phyloP scores from a whole-genome alignment of 1,140 invertebrate genomes.

The Belonocnema kinseyi region DNA sequence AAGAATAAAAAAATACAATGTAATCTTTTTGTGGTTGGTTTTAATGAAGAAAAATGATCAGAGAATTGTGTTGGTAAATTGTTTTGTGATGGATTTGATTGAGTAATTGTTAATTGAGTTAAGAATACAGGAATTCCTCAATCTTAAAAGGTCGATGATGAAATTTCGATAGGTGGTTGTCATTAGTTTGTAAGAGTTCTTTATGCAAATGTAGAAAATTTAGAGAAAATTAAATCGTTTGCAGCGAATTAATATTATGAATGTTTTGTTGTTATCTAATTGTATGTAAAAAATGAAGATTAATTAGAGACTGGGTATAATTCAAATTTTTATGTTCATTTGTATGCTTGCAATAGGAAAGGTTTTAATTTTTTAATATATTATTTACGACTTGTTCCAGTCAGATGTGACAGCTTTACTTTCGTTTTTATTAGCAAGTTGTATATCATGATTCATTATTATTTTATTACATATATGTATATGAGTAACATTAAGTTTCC shows the following conservation, averaged over 20 bases:
- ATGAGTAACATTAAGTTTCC: constrained; percentile 10
- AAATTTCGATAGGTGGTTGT: too few relatives aligned
- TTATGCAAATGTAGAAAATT: too few relatives aligned
- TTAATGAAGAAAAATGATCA: neutral
- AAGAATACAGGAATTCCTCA: too few relatives aligned
- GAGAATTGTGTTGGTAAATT: neutral
- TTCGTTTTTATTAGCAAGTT: constrained; percentile 22
- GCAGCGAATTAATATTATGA: too few relatives aligned
- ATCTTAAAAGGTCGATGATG: too few relatives aligned
- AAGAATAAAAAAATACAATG: neutral
- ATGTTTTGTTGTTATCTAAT: too few relatives aligned
- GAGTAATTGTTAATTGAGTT: too few relatives aligned
- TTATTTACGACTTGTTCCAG: constrained; percentile 14
- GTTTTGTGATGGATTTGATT: neutral
- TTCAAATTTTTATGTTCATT: neutral
- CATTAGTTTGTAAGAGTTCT: too few relatives aligned
- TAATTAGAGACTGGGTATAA: too few relatives aligned
- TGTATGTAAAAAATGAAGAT: too few relatives aligned
- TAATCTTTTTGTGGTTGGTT: constrained; percentile 5
- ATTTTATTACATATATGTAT: neutral
- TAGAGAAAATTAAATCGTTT: too few relatives aligned
- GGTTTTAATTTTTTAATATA: neutral
- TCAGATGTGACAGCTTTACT: constrained; percentile 14
- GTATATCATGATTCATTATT: neutral
- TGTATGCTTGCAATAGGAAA: neutral